A percentile compares a stretch with the other conserved stretches of the same genome.
Conservation (phyloP, 1,140 invertebrate genomes). For the Drosophila tani region DNA sequence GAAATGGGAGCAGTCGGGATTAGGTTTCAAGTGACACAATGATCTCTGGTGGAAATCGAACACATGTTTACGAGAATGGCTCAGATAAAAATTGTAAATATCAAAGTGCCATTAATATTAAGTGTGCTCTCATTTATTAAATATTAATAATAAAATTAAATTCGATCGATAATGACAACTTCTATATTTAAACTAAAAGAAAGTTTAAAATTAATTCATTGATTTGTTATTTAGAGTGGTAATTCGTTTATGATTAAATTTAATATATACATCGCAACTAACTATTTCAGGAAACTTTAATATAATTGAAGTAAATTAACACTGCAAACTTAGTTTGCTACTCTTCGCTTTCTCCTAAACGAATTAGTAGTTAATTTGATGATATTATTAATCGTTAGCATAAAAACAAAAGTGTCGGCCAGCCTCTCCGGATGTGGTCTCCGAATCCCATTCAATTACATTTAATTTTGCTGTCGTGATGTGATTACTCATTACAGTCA, state of each 20-base stretch:
- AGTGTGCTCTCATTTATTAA: background rate
- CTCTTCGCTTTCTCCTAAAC: no score
- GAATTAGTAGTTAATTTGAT: background rate
- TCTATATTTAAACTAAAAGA: no score
- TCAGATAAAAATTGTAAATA: no score
- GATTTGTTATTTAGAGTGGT: no score
- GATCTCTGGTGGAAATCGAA: background rate
- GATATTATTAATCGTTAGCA: background rate
- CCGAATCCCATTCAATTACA: conserved; percentile 5
- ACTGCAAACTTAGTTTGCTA: background rate
- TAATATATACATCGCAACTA: no score
- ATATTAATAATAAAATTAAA: background rate
- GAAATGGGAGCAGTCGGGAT: conserved; percentile 5
- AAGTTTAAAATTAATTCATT: no score
- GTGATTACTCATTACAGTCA: conserved; percentile 22
- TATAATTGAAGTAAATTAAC: background rate
- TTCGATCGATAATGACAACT: no score
- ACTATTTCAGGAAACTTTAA: background rate
- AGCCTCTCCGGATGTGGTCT: background rate
- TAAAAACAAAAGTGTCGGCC: conserved; percentile 1
- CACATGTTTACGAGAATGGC: no score
- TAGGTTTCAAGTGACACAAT: conserved; percentile 25
- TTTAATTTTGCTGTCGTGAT: conserved; percentile 17
- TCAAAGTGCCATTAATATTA: background rate
- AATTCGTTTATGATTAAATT: no score